Evolutionary conservation across 2,888 invertebrate genomes (phyloP).

Genomic region (Germaria angustata): DNA sequence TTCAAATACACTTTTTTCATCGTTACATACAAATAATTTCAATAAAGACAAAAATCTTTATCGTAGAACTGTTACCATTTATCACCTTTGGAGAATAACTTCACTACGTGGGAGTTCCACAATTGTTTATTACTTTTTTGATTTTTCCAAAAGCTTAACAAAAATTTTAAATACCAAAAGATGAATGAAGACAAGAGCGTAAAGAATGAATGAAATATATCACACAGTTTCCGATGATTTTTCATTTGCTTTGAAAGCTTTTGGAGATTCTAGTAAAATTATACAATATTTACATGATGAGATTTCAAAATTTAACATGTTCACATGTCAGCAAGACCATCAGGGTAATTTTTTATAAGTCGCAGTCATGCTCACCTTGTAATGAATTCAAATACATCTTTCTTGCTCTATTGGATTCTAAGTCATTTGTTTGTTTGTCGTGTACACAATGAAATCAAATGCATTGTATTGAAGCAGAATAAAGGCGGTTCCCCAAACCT

Average conservation of each 20-base stretch:
- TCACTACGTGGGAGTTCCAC: slow-evolving; percentile 63
- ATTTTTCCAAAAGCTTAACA: slow-evolving; percentile 33
- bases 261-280: slow-evolving; percentile 18
- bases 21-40: not conserved
- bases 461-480: too few relatives aligned
- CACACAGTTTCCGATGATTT: slow-evolving; percentile 48
- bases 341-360: slow-evolving; percentile 57
- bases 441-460: not conserved
- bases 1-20: not conserved
- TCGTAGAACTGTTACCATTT: slow-evolving; percentile 46
- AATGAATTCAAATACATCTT: slow-evolving; percentile 5
- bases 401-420: not conserved
- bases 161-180: slow-evolving; percentile 20
- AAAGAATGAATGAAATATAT: slow-evolving; percentile 36
- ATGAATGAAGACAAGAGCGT: slow-evolving; percentile 40
- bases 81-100: slow-evolving; percentile 54
- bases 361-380: not conserved
- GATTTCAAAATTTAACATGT: slow-evolving; percentile 56
- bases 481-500: too few relatives aligned
- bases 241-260: slow-evolving; percentile 43
- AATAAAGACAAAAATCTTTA: not conserved
- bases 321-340: slow-evolving; percentile 61
- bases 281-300: slow-evolving; percentile 61
- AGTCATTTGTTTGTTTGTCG: not conserved
- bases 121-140: slow-evolving; percentile 28